phyloP scores from a whole-genome alignment of 92 coral and sea anemone genomes.

The Palythoa grandis region DNA sequence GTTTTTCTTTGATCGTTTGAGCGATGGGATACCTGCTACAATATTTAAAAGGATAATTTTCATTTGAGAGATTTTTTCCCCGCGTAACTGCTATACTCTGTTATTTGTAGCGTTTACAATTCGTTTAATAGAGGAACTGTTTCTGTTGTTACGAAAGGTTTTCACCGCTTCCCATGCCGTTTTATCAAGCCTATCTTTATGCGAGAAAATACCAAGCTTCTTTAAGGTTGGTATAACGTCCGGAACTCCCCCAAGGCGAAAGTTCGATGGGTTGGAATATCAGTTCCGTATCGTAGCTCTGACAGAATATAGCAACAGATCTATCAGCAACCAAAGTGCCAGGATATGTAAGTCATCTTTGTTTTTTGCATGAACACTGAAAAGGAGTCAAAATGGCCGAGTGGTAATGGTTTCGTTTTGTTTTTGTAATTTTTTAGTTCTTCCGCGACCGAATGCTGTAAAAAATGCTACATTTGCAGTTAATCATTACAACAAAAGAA shows the following conservation, averaged over 20 bases:
- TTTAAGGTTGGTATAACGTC: background rate
- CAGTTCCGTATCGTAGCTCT: background rate
- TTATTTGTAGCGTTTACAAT: background rate
- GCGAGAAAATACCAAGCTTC: background rate
- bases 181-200: background rate
- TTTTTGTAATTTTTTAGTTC: background rate
- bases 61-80: no score
- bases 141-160: background rate
- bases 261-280: background rate
- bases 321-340: background rate
- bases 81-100: no score
- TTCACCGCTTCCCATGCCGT: background rate
- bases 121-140: background rate
- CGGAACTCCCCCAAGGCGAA: background rate
- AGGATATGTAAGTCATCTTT: background rate
- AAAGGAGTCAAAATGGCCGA: no score
- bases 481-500: background rate
- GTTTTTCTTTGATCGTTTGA: no score
- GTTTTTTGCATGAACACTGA: background rate
- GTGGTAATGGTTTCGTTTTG: background rate
- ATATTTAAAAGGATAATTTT: no score
- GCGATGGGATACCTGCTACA: no score
- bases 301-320: background rate
- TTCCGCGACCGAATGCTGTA: background rate
- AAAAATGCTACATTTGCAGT: background rate